Base-by-base conservation (phyloP, 2,888 invertebrate species). In the Drosophila quinaria region DNA sequence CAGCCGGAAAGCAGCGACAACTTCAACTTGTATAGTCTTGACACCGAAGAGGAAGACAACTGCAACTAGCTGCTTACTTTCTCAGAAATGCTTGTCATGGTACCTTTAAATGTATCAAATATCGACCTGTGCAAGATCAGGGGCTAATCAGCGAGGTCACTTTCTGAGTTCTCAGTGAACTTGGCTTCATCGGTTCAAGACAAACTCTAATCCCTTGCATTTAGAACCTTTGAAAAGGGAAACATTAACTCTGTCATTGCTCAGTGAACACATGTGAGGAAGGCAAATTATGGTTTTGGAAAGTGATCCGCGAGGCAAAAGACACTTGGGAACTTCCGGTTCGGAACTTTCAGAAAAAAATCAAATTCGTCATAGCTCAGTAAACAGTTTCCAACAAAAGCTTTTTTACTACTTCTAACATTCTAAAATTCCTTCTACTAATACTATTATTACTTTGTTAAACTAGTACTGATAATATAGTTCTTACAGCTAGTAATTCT, bases 1-100 rank as follows among this genome's bases (percentile, higher is more conserved):
- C 54, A 42, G 13, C 42, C 41, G 55, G 42, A 55, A 55, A 55
- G 42, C 19, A 15, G 42, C 22, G 35, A 56, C 44, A 55, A 55
- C 55, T 44, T 55, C 55, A 55, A 44, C 3, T 42, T 55, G 54
- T 41, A 31, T 49, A 3, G 31, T 17, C 49, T 49, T 33, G 11
- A 8, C 31, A 29, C 37, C 8, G 35, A 4, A 51, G 22, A 13
- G 9, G 35, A 22, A 19, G n/a, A 37, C 33, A 35, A 10, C 6
- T n/a, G n/a, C n/a, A n/a, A n/a, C 4, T 17, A 13, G 13, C 29
- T 31, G 6, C 29, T 42, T 55, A n/a, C 17, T 17, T 55, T 17
- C 15, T 1, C 8, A 22, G 44, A 56, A 44, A 22, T 44, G 33
- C 33, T 25, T 44, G 33, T 56, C 55, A 55, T 44, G 19, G 42